Percentiles rank a stretch among this genome's conserved stretches.
Evolutionary conservation across 1,140 invertebrate species (phyloP).

Genomic region (Hesperophylax magnus): DNA sequence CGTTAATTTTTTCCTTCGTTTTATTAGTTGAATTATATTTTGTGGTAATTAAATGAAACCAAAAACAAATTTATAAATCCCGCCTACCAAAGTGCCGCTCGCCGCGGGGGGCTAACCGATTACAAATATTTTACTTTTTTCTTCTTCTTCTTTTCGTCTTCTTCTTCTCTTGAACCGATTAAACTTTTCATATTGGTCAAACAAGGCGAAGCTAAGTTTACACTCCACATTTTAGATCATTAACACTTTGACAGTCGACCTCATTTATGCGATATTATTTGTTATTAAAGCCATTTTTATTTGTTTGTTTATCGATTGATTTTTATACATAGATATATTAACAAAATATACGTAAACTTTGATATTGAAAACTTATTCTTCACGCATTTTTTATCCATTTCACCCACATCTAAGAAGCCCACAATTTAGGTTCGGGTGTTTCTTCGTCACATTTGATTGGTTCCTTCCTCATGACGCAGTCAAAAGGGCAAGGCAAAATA

Average conservation of each 20-base stretch:
- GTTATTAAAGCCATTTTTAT: neutral
- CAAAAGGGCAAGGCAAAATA: no score
- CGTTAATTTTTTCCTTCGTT: conserved; percentile 44
- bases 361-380: no score
- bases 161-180: conserved; percentile 3
- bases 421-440: no score
- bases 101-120: conserved; percentile 55
- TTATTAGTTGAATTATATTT: conserved; percentile 56
- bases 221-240: neutral
- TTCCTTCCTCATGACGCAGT: no score
- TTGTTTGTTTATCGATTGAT: no score
- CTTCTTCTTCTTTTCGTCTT: conserved; percentile 14
- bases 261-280: neutral
- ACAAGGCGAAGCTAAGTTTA: neutral
- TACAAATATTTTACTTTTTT: conserved; percentile 42
- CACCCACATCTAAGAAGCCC: no score
- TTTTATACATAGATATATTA: no score
- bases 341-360: no score
- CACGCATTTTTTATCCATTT: no score
- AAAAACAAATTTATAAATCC: conserved; percentile 57
- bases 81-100: conserved; percentile 49
- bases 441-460: no score
- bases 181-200: neutral
- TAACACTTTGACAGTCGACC: neutral
- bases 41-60: conserved; percentile 56